Base-by-base conservation (phyloP, 2,797 vertebrate species). In the Hydrolagus colliei region DNA sequence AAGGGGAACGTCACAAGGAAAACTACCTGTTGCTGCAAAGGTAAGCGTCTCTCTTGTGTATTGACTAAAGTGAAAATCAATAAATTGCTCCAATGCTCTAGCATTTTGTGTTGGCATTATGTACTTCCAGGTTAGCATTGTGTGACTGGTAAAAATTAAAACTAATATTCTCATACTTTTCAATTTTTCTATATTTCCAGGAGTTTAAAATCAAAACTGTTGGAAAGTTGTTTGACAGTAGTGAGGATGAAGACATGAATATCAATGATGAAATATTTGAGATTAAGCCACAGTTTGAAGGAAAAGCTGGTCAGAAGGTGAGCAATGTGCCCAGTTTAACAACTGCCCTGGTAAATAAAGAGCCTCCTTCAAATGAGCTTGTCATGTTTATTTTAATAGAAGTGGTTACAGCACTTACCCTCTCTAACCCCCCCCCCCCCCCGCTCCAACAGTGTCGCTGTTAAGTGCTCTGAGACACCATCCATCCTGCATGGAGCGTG, bases 231-330 rank as follows among this genome's bases (percentile, higher is more conserved):
- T 99, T 99, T 89, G 93, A 92, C 5, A 94, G 92, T 92, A 96
- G 94, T 0, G 95, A 95, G 0, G 95, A 95, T 61, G 85, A 86
- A 7, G 52, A 97, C 32, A 92, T 94, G 7, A 93, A 91, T 4
- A 90, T 85, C 14, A 88, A 90, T 0, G 92, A 92, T 62, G 89
- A 90, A 4, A 92, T 93, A 85, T 98, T 99, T 89, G 91, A 93
- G 90, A 93, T 98, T 89, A 97, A 96, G 87, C 96, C 96, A 86
- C 95, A 99, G 89, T 99, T 96, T 93, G 96, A 98, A 92, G 97
- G 98, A 88, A 93, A 87, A 93, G 93, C 96, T 77, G 97, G 97
- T 90, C 94, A 95, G 86, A 99, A 97, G 96, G 97, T 98, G 88
- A 93, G 73, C 20, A 35, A n/a, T 7, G 65, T 27, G 13, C 72